Evolutionary conservation across 2,113 vertebrate genomes (phyloP), one percentile per base, ranked within the genome.

Genomic region (Anser cygnoides): DNA sequence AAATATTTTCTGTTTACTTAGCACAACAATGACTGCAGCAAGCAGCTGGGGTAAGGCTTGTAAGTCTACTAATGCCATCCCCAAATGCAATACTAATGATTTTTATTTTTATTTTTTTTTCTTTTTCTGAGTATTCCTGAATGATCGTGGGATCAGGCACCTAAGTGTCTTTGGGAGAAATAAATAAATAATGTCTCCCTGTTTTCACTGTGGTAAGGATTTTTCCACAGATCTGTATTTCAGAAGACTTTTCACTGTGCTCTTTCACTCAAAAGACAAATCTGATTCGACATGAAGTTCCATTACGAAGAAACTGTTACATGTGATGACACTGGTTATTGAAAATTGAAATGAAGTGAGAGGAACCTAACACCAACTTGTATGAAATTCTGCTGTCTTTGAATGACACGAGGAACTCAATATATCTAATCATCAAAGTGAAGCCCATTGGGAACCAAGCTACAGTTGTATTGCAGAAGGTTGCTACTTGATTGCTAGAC

Each of bases 291-390:
- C 96, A 78, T 81, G 86, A 97, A 97, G 96, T 97, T 98, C 96
- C 93, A 97, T 97, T 97, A 97, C 33, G 20, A 97, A 97, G 96
- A 96, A 97, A 96, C 92, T 89, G 93, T 96, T 98, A 95, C 92
- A 96, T 94, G 93, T 74, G 95, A 96, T 97, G 97, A 97, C 96
- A 98, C 62, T 93, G 85, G 95, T 97, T 98, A 98, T 96, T 97
- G 97, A 98, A 98, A 98, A 98, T 95, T 98, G 98, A 98, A 98
- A 98, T 97, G 94, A 98, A 98, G 95, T 97, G 97, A 98, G 76
- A 98, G 93, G 95, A 97, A 96, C 94, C 95, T 95, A 95, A 97
- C 90, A 95, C 76, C 89, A 96, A 92, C 29, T 76, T 76, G 81
- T 94, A 95, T 94, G 90, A 97, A 96, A 97, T 96, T 97, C 95